A percentile compares a stretch with the other conserved stretches of the same genome.
phyloP scores from a whole-genome alignment of 2,888 invertebrate genomes.

The Cetonia aurata region DNA sequence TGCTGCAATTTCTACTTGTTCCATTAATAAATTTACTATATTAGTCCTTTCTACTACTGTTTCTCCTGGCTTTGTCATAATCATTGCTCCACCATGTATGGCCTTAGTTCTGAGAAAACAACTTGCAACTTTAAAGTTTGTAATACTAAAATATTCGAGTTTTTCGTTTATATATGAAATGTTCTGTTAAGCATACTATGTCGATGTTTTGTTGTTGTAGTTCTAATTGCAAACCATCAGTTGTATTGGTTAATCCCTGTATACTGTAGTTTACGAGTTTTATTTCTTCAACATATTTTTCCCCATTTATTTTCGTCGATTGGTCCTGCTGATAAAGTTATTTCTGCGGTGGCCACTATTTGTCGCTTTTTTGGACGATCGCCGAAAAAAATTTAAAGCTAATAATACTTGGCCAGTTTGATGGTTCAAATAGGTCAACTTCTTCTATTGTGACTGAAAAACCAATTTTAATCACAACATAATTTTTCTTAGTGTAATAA shows the following conservation, averaged over 20 bases:
- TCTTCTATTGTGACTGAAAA: too few relatives aligned
- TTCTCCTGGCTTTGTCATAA: not conserved
- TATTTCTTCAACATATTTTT: not conserved
- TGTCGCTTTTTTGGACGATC: too few relatives aligned
- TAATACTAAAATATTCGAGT: not conserved
- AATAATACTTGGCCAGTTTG: too few relatives aligned
- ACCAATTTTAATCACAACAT: too few relatives aligned
- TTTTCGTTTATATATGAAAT: conserved; percentile 10
- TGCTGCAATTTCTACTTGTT: conserved; percentile 1
- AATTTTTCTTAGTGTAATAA: too few relatives aligned
- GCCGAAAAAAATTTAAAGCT: too few relatives aligned
- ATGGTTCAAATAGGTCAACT: too few relatives aligned
- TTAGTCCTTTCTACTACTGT: not conserved
- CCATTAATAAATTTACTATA: not conserved
- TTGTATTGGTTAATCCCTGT: conserved; percentile 14
- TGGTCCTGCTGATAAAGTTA: too few relatives aligned
- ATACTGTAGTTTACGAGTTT: conserved; percentile 14
- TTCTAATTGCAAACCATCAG: not conserved
- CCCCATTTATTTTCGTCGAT: too few relatives aligned
- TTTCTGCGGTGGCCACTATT: too few relatives aligned
- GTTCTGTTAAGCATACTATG: conserved; percentile 10
- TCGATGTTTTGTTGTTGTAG: not conserved
- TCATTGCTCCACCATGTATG: conserved; percentile 11
- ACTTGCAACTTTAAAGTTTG: not conserved
- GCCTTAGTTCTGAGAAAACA: conserved; percentile 1